Conservation (phyloP, 2,797 vertebrate genomes). For the Sebastes steindachneri region DNA sequence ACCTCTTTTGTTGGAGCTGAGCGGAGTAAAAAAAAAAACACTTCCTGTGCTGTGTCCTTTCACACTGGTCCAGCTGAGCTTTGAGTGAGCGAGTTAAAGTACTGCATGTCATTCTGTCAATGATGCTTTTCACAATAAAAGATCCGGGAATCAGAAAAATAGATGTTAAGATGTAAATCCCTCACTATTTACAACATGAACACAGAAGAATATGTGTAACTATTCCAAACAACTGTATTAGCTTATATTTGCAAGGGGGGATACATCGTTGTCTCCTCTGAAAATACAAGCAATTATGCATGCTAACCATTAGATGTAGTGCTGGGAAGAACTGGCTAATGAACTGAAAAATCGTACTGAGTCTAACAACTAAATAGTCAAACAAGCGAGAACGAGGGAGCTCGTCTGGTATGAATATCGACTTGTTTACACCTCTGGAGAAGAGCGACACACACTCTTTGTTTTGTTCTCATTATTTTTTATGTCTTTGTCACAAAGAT, state of each 20-base stretch:
- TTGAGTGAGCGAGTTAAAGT: no score
- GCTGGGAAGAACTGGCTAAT: constrained; percentile 29
- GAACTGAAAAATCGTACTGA: constrained; percentile 38
- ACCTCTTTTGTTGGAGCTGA: not conserved
- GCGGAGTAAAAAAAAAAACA: no score
- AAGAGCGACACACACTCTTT: not conserved
- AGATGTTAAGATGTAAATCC: not conserved
- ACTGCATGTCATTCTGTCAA: not conserved
- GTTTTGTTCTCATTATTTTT: not conserved
- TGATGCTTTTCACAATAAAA: not conserved
- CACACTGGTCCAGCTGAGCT: not conserved
- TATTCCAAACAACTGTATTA: not conserved
- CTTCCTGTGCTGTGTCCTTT: no score
- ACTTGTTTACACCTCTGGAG: constrained; percentile 13
- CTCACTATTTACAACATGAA: not conserved
- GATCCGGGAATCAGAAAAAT: accelerated
- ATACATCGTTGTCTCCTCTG: not conserved
- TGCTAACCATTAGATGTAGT: constrained; percentile 10
- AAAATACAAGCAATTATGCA: constrained; percentile 36
- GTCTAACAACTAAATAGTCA: constrained; percentile 28
- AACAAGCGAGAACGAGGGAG: not conserved
- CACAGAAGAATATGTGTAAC: not conserved
- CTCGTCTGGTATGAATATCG: not conserved
- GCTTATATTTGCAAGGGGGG: not conserved
- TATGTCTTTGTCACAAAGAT: constrained; percentile 12